Evolutionary conservation across 2,797 vertebrate genomes (phyloP).

Genomic region (Gallirallus australis): DNA sequence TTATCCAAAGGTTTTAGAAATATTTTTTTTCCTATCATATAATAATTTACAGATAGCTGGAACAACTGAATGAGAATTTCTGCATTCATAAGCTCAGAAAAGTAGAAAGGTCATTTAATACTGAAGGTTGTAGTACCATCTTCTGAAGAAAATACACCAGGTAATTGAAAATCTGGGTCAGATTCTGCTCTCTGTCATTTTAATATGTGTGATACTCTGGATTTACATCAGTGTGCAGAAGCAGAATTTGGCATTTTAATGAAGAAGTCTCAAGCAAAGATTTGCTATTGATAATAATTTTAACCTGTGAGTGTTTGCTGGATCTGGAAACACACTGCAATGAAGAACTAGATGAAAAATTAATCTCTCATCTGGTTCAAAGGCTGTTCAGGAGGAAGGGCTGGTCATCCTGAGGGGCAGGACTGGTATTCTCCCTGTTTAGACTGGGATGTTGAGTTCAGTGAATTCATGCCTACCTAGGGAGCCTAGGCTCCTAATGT

Average conservation of each 20-base stretch:
- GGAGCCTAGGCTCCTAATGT: background rate
- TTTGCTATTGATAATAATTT: background rate
- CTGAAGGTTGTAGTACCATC: background rate
- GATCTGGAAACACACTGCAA: background rate
- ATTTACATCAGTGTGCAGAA: background rate
- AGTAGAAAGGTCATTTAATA: background rate
- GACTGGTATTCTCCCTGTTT: accelerated
- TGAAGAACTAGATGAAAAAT: background rate
- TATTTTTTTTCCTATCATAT: background rate
- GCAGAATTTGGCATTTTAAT: background rate
- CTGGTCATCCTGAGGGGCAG: background rate
- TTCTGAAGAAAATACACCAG: background rate
- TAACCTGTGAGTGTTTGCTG: background rate
- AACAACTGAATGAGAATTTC: background rate
- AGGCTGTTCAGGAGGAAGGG: background rate
- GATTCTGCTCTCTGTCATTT: background rate
- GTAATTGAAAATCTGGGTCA: background rate
- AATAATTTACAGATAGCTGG: background rate
- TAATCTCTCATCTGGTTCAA: background rate
- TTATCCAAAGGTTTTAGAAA: background rate
- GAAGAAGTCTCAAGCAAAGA: background rate
- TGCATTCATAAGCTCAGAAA: background rate
- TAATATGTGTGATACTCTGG: background rate
- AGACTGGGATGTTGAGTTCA: background rate
- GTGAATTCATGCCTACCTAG: background rate